These are phyloP conservation scores for Sarcoramphus papa DNA, from an alignment of 2,797 vertebrate genomes.

Conservation along the genomic window DNA sequence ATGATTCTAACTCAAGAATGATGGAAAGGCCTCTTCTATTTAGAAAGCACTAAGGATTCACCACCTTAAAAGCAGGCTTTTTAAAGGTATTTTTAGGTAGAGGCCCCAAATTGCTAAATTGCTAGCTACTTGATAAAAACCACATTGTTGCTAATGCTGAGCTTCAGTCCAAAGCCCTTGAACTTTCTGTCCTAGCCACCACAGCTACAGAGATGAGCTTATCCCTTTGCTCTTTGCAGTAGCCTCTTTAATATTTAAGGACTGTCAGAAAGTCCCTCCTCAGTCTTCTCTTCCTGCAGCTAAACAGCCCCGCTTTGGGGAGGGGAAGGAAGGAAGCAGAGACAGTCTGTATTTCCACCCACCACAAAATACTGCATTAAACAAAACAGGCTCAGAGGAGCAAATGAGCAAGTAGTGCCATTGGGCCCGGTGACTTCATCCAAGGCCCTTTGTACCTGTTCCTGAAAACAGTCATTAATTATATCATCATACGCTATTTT, in stretches of 20 bases:
- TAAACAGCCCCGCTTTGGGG: neutral
- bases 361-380: neutral
- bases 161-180: neutral
- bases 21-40: neutral
- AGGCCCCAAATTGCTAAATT: neutral
- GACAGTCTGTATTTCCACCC: neutral
- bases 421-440: neutral
- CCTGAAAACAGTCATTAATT: neutral
- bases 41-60: neutral
- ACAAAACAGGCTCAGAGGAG: neutral
- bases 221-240: neutral
- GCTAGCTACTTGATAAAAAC: neutral
- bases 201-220: neutral
- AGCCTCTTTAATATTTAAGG: neutral
- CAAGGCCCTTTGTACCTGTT: neutral
- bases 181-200: neutral
- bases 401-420: neutral
- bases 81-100: neutral
- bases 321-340: neutral
- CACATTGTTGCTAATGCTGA: neutral
- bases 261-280: neutral
- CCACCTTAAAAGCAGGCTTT: neutral
- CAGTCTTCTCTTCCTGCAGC: neutral
- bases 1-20: neutral
- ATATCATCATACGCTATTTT: neutral